These are phyloP conservation scores for Meliscaeva auricollis DNA, from an alignment of 2,888 invertebrate species.

Conservation along the genomic window DNA sequence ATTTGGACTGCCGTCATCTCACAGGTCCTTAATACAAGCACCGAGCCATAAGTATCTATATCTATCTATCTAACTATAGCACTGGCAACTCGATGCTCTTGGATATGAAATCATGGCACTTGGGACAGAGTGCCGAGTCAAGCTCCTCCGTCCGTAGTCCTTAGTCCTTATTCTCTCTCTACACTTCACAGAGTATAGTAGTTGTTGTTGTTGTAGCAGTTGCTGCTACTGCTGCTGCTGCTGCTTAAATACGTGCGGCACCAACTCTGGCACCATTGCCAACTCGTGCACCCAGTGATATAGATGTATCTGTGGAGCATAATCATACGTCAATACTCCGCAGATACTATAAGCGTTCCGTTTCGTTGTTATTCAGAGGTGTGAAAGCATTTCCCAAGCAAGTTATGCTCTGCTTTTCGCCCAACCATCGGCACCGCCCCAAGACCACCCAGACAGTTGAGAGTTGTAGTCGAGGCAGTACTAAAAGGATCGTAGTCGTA, in stretches of 20 bases:
- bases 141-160: slow-evolving; percentile 49
- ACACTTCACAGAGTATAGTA: slow-evolving; percentile 22
- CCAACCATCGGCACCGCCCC: slow-evolving; percentile 22
- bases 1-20: slow-evolving; percentile 75
- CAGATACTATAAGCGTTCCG: slow-evolving; percentile 76
- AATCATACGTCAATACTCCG: slow-evolving; percentile 75
- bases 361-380: slow-evolving; percentile 76
- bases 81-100: slow-evolving; percentile 63
- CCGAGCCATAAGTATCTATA: slow-evolving; percentile 51
- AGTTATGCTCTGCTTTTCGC: slow-evolving; percentile 66
- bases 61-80: slow-evolving; percentile 62
- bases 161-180: neutral
- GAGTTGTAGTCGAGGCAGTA: slow-evolving; percentile 31
- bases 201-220: slow-evolving; percentile 61
- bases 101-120: slow-evolving; percentile 76
- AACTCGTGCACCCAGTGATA: slow-evolving; percentile 64
- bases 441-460: slow-evolving; percentile 68
- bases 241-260: slow-evolving; percentile 74
- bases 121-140: slow-evolving; percentile 74
- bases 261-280: slow-evolving; percentile 46
- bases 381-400: slow-evolving; percentile 75
- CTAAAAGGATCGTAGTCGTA: slow-evolving; percentile 38
- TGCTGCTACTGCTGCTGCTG: slow-evolving; percentile 63
- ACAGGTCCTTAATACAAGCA: slow-evolving; percentile 64
- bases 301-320: slow-evolving; percentile 68